Conservation (phyloP, 2,797 vertebrate species). For the Cheirogaleus major region DNA sequence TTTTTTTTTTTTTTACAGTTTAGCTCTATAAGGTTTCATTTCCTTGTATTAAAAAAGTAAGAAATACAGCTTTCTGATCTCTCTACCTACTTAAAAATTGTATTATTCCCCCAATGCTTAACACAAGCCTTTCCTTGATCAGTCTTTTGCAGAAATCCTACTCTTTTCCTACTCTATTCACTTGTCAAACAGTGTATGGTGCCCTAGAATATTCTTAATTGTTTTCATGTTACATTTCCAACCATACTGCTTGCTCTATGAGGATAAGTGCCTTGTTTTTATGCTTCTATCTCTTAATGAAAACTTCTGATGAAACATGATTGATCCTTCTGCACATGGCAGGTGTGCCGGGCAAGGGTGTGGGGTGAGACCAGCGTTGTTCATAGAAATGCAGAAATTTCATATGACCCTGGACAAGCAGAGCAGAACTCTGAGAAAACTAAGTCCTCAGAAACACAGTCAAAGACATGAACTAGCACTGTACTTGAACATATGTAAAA, state of each 20-base stretch:
- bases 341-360: neutral
- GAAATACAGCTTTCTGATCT: neutral
- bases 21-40: neutral
- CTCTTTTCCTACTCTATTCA: neutral
- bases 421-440: neutral
- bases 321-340: neutral
- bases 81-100: neutral
- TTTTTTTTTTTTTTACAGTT: neutral
- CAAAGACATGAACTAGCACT: neutral
- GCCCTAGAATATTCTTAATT: neutral
- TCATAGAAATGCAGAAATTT: neutral
- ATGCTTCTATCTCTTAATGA: neutral
- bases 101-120: neutral
- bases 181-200: neutral
- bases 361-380: rapidly evolving
- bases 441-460: neutral
- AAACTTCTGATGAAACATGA: neutral
- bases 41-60: neutral
- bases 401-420: neutral
- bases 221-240: constrained; percentile 1
- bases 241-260: neutral
- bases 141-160: neutral
- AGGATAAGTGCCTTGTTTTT: neutral
- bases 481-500: neutral
- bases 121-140: neutral